phyloP scores from a whole-genome alignment of 2,888 invertebrate species.

The Lasius fuliginosus region DNA sequence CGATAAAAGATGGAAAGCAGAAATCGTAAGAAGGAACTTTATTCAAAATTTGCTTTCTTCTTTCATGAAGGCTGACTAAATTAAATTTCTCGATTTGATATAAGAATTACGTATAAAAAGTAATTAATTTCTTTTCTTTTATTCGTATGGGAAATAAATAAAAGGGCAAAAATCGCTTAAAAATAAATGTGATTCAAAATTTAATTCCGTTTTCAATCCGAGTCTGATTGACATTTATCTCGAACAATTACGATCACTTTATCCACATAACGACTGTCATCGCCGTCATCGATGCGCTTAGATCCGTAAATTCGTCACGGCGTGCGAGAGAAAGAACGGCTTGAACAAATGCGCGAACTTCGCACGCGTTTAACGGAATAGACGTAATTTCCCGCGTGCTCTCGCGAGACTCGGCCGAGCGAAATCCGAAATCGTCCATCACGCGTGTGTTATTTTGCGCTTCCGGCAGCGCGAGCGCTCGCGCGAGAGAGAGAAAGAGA shows the following conservation, averaged over 20 bases:
- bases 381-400: slow-evolving; percentile 27
- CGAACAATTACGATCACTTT: neutral
- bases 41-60: slow-evolving; percentile 7
- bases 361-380: slow-evolving; percentile 43
- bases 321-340: neutral
- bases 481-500: neutral
- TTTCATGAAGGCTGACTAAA: neutral
- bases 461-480: slow-evolving; percentile 32
- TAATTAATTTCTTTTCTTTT: neutral
- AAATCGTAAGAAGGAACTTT: neutral
- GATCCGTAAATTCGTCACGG: slow-evolving; percentile 19
- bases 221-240: neutral
- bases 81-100: neutral
- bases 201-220: neutral
- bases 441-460: slow-evolving; percentile 11
- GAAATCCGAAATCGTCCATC: slow-evolving; percentile 47
- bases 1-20: neutral
- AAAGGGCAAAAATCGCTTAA: neutral
- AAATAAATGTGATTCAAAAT: neutral
- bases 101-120: neutral
- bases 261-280: neutral
- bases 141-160: neutral
- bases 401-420: neutral
- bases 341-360: neutral
- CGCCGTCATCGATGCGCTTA: neutral